Evolutionary conservation across 1,140 invertebrate genomes (phyloP).

Genomic region (Brachionus plicatilis): DNA sequence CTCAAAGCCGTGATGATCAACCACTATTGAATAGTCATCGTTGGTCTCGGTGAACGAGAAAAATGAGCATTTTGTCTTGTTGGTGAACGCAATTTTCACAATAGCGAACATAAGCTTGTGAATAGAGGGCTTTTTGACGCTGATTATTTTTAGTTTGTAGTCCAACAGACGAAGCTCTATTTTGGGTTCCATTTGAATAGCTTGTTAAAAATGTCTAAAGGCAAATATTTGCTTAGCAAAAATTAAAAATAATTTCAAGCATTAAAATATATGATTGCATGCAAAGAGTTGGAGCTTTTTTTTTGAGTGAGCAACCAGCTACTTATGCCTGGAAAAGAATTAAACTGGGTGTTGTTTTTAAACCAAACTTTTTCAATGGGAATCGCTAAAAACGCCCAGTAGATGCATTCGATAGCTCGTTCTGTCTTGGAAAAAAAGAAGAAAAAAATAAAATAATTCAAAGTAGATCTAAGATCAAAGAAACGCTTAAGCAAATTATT

Average conservation of each 20-base stretch:
- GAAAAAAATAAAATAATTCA: not conserved
- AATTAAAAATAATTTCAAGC: not conserved
- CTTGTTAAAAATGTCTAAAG: not conserved
- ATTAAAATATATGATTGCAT: not conserved
- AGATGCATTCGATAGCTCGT: not conserved
- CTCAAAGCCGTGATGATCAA: conserved; percentile 13
- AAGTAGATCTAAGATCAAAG: not conserved
- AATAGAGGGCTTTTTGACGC: not conserved
- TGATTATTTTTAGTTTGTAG: conserved; percentile 29
- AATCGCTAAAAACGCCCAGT: not conserved
- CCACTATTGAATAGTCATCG: conserved; percentile 38
- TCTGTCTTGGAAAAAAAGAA: not conserved
- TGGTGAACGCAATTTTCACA: conserved; percentile 32
- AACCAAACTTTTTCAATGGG: not conserved
- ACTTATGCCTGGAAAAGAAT: not conserved
- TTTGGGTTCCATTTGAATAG: not conserved
- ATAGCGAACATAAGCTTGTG: conserved; percentile 17
- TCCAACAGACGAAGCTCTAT: conserved; percentile 22
- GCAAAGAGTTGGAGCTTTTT: not conserved
- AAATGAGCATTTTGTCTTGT: conserved; percentile 10
- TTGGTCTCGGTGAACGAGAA: conserved; percentile 39
- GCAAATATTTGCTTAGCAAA: not conserved
- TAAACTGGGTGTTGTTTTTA: not conserved
- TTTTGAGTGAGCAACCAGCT: not conserved
- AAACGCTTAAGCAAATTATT: not conserved